Evolutionary conservation across 2,888 invertebrate genomes (phyloP), one percentile per base, ranked within the genome.

Genomic region (Euproctis similis): DNA sequence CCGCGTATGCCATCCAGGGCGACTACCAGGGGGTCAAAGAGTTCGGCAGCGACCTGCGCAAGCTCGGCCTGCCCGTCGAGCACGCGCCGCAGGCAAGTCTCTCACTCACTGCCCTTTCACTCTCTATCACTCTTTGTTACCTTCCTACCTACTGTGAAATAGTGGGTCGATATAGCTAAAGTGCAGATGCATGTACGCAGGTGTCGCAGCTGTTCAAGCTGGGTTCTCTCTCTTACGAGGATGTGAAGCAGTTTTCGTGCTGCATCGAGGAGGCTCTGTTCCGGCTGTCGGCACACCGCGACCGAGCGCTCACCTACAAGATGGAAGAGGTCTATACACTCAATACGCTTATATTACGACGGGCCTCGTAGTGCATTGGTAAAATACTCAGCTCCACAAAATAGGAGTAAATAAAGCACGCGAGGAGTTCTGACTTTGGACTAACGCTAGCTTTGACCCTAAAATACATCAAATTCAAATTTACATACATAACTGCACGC

Each of bases 161-260:
- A n/a, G n/a, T n/a, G n/a, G n/a, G n/a, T n/a, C n/a, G n/a, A n/a
- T n/a, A n/a, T n/a, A n/a, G n/a, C n/a, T n/a, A n/a, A n/a, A n/a
- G n/a, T n/a, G n/a, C n/a, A 12, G 9, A 8, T 5, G 11, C 23
- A 6, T 31, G 9, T 14, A 10, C 4, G 23, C 77, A 93, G 87
- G 92, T 95, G 28, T 97, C 97, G 6, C 97, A 98, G 76, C 87
- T 99, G 33, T 92, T 98, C 73, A 99, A 99, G 84, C 88, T 99
- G 36, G 99, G 98, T 13, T 95, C 95, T 2, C 89, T 96, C 62
- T 89, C 81, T 61, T 96, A 89, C 68, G 94, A 96, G 63, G 96
- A 96, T 59, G 88, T 98, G 81, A 94, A 95, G 68, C 92, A 93
- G 70, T 96, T 99, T 77, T 95, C 96, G 8, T 87, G 91, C 47